Base-by-base conservation (phyloP, 2,113 vertebrate species). In the Hippocampus mohnikei region DNA sequence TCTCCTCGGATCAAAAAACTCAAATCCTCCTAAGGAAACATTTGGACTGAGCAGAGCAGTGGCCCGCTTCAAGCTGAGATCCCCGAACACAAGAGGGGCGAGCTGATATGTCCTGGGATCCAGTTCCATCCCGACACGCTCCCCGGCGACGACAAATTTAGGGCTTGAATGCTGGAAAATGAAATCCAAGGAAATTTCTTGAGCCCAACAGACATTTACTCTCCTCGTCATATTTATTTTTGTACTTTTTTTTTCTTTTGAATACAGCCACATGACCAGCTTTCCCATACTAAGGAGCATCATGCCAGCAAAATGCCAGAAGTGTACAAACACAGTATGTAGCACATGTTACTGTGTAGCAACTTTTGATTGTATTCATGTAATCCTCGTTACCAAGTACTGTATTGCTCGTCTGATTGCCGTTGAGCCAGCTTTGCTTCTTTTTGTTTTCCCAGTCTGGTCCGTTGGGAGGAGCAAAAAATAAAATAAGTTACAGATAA, bases 1-100 rank as follows among this genome's bases (percentile, higher is more conserved):
- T 97, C 95, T 1, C 94, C 94, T 3, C 93, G 97, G 80, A 94
- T 91, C 90, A 98, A 96, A 93, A 98, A 98, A 84, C 92, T 97
- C 76, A 99, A 99, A 81, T 93, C 94, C 1, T 94, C 95, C 0
- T 98, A 96, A 93, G 85, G 85, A 52, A 75, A 83, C 82, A 29
- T 18, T 52, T 48, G 44, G 74, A 75, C 76, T 72, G 76, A 73
- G 73, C 76, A 79, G 77, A 79, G 62, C 74, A 50, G 74, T 41
- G 41, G 69, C 71, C 73, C 70, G 66, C 72, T 73, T 50, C 33
- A 3, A 69, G 76, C 76, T 69, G 55, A 81, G 76, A 83, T 73
- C 80, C 65, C 68, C 81, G 80, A 74, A 79, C 76, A 67, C 77
- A 69, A 58, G 62, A 37, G 13, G 53, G 76, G 53, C 75, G 82